Base-by-base conservation (phyloP, 2,113 vertebrate genomes). In the Calypte anna region DNA sequence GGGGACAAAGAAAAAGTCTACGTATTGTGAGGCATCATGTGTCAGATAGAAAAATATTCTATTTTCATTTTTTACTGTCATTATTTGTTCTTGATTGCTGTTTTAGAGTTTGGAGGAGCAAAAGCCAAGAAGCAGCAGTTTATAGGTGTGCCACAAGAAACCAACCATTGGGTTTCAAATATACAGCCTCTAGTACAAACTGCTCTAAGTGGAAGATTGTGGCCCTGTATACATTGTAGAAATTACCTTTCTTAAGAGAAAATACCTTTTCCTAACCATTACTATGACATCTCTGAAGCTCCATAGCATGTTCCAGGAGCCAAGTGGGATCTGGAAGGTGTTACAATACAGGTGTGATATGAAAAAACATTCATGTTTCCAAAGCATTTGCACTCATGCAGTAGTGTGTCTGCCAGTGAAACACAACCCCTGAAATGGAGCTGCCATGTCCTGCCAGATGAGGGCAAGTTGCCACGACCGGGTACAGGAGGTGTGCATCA, bases 351-450 rank as follows among this genome's bases (percentile, higher is more conserved):
- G 19, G 57, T 1, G 3, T 86, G 84, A 53, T 66, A 59, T 14
- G 48, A 90, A 57, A 75, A 97, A 90, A 82, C 31, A 22, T 59
- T 85, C 74, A 66, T 19, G 31, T 92, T 92, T 94, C 67, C 82
- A 28, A 94, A 95, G 66, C 25, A 85, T 82, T 93, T 82, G 68
- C 57, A 78, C 22, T 43, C 76, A 22, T 70, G 96, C 77, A 84
- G 67, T 38, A 72, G 9, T 11, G 2, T 50, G 31, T 68, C 69
- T 92, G 66, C 25, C 57, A 68, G 19, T 30, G 77, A 73, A 94
- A 93, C 24, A 33, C 51, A 70, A 96, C 77, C 72, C 88, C n/a
- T 82, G 86, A 86, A 88, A 95, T 4, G 8, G 57, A 95, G 80
- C 77, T 91, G 76, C 55, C 1, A 3, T 5, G 14, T 83, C 79